Conservation (phyloP, 1,140 invertebrate species). For the Drosophila lacertosa region DNA sequence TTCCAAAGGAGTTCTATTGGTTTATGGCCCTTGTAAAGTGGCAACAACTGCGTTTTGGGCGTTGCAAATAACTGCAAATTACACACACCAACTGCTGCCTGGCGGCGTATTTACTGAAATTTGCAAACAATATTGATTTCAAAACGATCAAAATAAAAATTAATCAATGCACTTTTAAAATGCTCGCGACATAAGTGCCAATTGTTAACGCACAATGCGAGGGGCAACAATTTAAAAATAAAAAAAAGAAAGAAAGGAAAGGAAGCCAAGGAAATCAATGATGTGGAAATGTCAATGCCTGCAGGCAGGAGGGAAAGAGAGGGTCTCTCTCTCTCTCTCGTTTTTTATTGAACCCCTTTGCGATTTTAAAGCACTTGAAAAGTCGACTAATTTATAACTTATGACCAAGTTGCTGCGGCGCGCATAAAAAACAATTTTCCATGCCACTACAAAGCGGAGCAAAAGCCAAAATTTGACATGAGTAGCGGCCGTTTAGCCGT, state of each 20-base stretch:
- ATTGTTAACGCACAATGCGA: slow-evolving; percentile 51
- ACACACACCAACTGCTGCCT: slow-evolving; percentile 73
- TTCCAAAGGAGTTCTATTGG: slow-evolving; percentile 12
- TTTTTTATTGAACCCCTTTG: slow-evolving; percentile 45
- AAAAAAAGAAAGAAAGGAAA: slow-evolving; percentile 24
- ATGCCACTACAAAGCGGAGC: slow-evolving; percentile 84
- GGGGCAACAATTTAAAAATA: slow-evolving; percentile 44
- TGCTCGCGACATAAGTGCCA: slow-evolving; percentile 49
- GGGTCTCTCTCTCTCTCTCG: slow-evolving; percentile 2
- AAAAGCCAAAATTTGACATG: slow-evolving; percentile 84
- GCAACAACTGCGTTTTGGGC: slow-evolving; percentile 50
- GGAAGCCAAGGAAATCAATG: slow-evolving; percentile 50
- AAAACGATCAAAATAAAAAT: slow-evolving; percentile 80
- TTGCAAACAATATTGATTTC: slow-evolving; percentile 82
- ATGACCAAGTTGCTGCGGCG: slow-evolving; percentile 52
- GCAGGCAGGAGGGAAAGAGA: background rate
- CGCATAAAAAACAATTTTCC: slow-evolving; percentile 83
- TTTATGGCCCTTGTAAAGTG: slow-evolving; percentile 34
- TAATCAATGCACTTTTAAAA: slow-evolving; percentile 81
- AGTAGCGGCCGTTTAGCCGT: slow-evolving; percentile 73
- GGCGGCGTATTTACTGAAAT: slow-evolving; percentile 74
- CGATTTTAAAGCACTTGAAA: slow-evolving; percentile 68
- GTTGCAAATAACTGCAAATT: slow-evolving; percentile 75
- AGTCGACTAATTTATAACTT: slow-evolving; percentile 81
- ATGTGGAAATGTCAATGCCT: slow-evolving; percentile 59